Evolutionary conservation across 1,140 invertebrate genomes (phyloP), one percentile per base, ranked within the genome.

Genomic region (Platyura marginata): DNA sequence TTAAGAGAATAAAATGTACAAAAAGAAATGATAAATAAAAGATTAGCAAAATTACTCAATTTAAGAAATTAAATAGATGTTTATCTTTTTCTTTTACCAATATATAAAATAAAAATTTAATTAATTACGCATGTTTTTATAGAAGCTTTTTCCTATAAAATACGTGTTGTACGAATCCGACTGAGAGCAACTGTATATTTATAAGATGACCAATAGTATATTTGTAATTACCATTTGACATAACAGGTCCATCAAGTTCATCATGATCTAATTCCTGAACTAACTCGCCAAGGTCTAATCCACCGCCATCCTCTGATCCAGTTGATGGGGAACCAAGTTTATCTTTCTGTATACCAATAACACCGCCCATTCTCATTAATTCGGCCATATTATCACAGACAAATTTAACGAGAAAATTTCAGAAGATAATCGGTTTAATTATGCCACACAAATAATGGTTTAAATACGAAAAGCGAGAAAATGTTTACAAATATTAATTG

Each of bases 241-340:
- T 70, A 49, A 64, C 68, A 3, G 68, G 68, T 15, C 74, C 77
- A 56, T 85, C 81, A 13, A 74, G 71, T 58, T 87, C 81, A 53
- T 85, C 79, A 23, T 76, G 65, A 64, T 87, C 82, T 54, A 87
- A 76, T 58, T 87, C 83, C 32, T 69, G 72, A 15, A 71, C 70
- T 46, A 74, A 64, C 53, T 75, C 73, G 18, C 67, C 70, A 40
- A 73, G 54, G 55, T 76, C 72, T 40, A 58, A 51, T 57, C 79
- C 72, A 46, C 80, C 79, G 44, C 81, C 79, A 57, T 89, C 82
- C 54, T 88, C 84, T 45, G 79, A 85, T 54, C 81, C 79, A 46
- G 79, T 82, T 49, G 77, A 81, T n/a, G 83, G 79, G 38, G 81
- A 85, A 43, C 79, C 81, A 45, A 81, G 71, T 66, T 81, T 79